A percentile compares a stretch with the other conserved stretches of the same genome.
phyloP scores from a whole-genome alignment of 2,113 vertebrate species.

The Aegithalos caudatus region DNA sequence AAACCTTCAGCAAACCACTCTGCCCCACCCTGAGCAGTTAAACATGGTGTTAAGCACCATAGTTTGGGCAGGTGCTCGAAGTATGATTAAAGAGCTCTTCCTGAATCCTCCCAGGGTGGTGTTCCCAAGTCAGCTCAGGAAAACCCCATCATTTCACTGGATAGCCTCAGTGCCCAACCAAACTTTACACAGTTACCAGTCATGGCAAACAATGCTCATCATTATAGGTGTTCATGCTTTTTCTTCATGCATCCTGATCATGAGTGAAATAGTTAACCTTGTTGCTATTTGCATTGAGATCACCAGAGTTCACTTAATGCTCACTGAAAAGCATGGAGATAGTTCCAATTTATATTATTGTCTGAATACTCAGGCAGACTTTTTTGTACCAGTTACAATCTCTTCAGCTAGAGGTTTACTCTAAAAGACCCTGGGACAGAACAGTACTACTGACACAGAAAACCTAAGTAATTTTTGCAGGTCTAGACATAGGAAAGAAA shows the following conservation, averaged over 20 bases:
- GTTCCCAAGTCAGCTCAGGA: not conserved
- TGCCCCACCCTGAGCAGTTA: not conserved
- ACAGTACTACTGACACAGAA: not conserved
- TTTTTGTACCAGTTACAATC: not conserved
- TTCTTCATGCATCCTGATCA: not conserved
- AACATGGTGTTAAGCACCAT: not conserved
- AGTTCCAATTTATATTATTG: not conserved
- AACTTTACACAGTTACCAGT: not conserved
- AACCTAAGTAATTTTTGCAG: not conserved
- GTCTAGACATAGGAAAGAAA: not conserved
- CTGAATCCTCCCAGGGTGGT: not conserved
- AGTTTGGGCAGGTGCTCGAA: not conserved
- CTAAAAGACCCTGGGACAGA: not conserved
- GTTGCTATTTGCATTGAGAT: not conserved
- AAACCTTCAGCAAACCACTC: not conserved
- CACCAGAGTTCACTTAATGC: not conserved
- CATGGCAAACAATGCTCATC: not conserved
- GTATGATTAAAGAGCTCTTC: not conserved
- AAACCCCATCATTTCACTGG: not conserved
- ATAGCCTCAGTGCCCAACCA: not conserved
- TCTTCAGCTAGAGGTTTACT: not conserved
- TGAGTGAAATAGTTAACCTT: not conserved
- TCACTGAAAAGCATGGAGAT: not conserved
- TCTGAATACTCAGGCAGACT: not conserved
- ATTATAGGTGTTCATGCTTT: not conserved